Percentiles rank a stretch among this genome's conserved stretches.
These are phyloP conservation scores for Nerophis lumbriciformis DNA, from an alignment of 2,113 vertebrate species.

Conservation along the genomic window DNA sequence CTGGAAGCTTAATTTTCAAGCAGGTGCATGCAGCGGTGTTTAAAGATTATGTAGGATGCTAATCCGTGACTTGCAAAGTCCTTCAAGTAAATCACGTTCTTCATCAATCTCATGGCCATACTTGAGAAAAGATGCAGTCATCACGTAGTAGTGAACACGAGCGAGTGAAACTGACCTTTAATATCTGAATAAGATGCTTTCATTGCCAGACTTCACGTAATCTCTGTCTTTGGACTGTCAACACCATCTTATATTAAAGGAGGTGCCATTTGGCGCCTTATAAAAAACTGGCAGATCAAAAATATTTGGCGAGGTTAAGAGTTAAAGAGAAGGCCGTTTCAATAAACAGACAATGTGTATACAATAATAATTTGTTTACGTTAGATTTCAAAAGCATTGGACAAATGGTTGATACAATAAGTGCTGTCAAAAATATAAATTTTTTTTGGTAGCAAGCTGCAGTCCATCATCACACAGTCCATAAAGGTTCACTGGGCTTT, in stretches of 20 bases:
- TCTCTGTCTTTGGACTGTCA: conserved; percentile 63
- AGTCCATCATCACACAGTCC: no score
- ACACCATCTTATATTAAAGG: conserved; percentile 62
- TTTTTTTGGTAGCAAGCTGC: no score
- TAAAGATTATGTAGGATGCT: background rate
- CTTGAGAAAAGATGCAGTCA: conserved; percentile 5
- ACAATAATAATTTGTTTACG: no score
- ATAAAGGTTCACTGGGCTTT: no score
- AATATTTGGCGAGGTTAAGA: no score
- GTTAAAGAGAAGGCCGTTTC: no score
- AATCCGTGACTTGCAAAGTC: background rate
- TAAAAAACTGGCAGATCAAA: no score
- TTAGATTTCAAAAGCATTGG: no score
- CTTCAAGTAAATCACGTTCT: background rate
- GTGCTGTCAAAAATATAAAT: no score
- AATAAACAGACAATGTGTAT: no score
- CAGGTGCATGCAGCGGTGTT: background rate
- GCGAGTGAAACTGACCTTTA: conserved; percentile 52
- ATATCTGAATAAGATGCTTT: conserved; percentile 39
- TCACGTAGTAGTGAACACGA: conserved; percentile 7
- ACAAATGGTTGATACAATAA: no score
- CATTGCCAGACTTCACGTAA: conserved; percentile 48
- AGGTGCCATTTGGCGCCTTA: conserved; percentile 22
- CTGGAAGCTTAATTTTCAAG: background rate
- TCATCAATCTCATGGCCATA: background rate